phyloP scores from a whole-genome alignment of 2,797 vertebrate species.

The Alouatta caraya region DNA sequence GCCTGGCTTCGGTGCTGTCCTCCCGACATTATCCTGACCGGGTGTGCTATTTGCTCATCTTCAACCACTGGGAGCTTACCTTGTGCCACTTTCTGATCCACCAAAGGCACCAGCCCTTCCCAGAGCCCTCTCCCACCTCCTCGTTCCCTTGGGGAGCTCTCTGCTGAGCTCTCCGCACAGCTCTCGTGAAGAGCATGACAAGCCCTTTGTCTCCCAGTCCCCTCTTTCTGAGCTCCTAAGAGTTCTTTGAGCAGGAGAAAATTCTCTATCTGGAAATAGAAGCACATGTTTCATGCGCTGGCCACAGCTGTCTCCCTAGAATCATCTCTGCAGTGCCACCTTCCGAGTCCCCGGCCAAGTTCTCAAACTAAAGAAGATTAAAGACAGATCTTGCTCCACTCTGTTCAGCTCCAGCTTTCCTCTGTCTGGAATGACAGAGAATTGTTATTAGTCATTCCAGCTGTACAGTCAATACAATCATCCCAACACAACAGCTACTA shows the following conservation, averaged over 20 bases:
- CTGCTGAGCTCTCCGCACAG: background rate
- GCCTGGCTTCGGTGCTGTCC: background rate
- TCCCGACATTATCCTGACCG: background rate
- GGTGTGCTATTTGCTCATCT: background rate
- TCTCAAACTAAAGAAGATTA: background rate
- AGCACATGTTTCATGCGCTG: background rate
- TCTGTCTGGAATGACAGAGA: background rate
- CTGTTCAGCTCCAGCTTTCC: background rate
- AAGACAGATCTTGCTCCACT: background rate
- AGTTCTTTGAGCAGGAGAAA: background rate
- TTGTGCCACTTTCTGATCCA: rapidly evolving
- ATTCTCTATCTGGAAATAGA: background rate
- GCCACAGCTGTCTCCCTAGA: background rate
- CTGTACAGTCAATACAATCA: background rate
- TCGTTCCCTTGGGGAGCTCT: background rate
- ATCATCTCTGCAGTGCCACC: background rate
- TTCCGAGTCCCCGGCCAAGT: background rate
- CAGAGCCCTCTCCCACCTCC: background rate
- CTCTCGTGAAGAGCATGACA: background rate
- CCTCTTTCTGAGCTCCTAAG: background rate
- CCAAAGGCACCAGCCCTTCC: background rate
- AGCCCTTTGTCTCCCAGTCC: background rate
- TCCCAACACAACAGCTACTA: background rate
- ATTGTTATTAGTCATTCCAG: background rate
- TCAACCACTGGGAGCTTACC: background rate